phyloP scores from a whole-genome alignment of 2,797 vertebrate species.

The Mastacembelus armatus region DNA sequence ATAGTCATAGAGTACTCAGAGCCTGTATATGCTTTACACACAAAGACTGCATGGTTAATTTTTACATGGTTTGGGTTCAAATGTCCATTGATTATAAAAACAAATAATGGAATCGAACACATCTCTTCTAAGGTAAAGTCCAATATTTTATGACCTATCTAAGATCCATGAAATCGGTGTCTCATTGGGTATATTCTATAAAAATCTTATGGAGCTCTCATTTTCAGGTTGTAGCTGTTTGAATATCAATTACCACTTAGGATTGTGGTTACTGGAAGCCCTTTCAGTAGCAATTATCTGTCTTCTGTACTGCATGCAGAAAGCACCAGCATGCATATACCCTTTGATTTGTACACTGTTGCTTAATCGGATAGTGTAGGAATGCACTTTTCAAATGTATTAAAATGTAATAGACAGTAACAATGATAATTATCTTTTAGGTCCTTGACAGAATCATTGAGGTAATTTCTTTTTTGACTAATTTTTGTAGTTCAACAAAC shows the following conservation, averaged over 20 bases:
- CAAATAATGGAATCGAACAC: too few species aligned
- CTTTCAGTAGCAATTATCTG: too few species aligned
- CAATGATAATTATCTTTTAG: conserved; percentile 1
- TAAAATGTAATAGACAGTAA: background rate
- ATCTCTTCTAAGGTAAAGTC: too few species aligned
- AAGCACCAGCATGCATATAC: background rate
- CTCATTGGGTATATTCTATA: conserved; percentile 12
- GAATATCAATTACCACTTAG: conserved; percentile 41
- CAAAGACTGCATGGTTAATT: too few species aligned
- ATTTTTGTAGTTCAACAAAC: conserved; percentile 1
- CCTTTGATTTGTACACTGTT: background rate
- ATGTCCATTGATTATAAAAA: too few species aligned
- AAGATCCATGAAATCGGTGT: conserved; percentile 10
- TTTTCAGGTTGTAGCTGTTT: conserved; percentile 30
- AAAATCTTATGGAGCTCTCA: conserved; percentile 23
- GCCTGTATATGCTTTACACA: too few species aligned
- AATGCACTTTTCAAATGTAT: background rate
- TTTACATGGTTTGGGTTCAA: too few species aligned
- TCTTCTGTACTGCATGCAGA: background rate
- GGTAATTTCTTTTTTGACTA: background rate
- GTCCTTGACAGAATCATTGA: background rate
- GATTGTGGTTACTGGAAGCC: conserved; percentile 19
- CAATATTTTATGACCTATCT: too few species aligned
- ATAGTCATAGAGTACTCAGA: too few species aligned
- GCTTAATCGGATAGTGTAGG: background rate